Base-by-base conservation (phyloP, 2,797 vertebrate species). In the Tapirus indicus region DNA sequence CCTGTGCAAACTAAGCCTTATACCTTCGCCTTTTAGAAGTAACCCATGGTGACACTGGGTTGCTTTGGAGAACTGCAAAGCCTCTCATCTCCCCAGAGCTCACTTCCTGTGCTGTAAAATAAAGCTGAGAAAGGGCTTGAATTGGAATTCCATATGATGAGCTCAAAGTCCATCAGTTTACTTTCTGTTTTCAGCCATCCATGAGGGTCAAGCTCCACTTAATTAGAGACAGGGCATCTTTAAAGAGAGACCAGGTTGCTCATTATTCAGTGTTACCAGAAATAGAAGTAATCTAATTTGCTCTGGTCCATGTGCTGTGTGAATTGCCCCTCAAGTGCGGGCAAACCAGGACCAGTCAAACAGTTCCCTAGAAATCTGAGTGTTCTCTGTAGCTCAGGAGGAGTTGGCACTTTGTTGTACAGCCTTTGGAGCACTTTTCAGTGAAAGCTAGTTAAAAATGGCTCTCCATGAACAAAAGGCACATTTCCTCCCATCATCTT, bases 201-300 rank as follows among this genome's bases (percentile, higher is more conserved):
- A 2, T 27, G 60, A 96, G 54, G 60, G 77, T 60, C 83, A 41
- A 84, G 8, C 16, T 95, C n/a, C 38, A 68, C 71, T 83, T 92
- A 52, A 52, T 52, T 62, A 89, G 6, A 83, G 35, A 25, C 38
- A 85, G 58, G 29, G 35, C 29, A 68, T 86, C 85, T 94, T 88
- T 91, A 80, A 87, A 75, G 62, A 82, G 52, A 97, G 35, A 82
- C 35, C 35, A 74, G 72, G 32, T 78, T 80, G 29, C 58, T 85
- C 72, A 78, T 29, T 64, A 87, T 77, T 64, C 41, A 27, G 32
- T 3, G 41, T 25, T 52, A 86, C 78, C n/a, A 89, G 49, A 93
- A 94, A 92, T 41, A 96, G 25, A 97, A 96, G 83, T 69, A 64
- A 47, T 87, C 87, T 95, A 44, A 94, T 94, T 93, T 69, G 21